These are phyloP conservation scores for Microhierax caerulescens DNA, from an alignment of 2,797 vertebrate species.

Conservation along the genomic window DNA sequence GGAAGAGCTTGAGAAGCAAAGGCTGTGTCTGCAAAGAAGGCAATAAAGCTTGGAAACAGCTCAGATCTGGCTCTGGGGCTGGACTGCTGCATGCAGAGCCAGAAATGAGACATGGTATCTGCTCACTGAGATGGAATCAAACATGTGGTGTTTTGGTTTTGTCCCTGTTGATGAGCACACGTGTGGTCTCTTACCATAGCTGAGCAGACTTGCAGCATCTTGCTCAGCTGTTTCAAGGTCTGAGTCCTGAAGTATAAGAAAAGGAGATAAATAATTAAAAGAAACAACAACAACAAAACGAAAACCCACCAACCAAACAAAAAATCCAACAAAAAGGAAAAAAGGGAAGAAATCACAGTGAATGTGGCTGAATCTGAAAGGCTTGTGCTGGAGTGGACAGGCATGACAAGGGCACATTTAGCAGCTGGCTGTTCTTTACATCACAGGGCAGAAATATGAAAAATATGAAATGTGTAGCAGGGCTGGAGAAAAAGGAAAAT, in stretches of 20 bases:
- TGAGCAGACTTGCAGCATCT: neutral
- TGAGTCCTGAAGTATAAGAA: neutral
- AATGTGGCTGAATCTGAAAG: neutral
- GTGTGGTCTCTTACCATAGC: neutral
- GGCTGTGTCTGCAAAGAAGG: neutral
- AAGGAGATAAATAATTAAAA: neutral
- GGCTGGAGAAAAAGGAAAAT: constrained; percentile 19
- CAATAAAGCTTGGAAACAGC: neutral
- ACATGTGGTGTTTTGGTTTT: neutral
- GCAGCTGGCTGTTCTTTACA: constrained; percentile 22
- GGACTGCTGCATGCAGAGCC: neutral
- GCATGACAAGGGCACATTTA: neutral
- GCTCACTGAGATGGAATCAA: neutral
- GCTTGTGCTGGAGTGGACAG: neutral
- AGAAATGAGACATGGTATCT: neutral
- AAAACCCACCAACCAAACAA: no score
- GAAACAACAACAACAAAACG: neutral
- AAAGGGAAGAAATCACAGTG: neutral
- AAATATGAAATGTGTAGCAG: constrained; percentile 41
- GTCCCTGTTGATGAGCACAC: neutral
- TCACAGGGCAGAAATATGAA: constrained; percentile 45
- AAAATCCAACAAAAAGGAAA: neutral
- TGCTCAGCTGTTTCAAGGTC: neutral
- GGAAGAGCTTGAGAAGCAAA: neutral
- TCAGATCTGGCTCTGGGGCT: neutral